These are phyloP conservation scores for Malurus alboscapulatus DNA, from an alignment of 2,113 vertebrate genomes.

Conservation along the genomic window DNA sequence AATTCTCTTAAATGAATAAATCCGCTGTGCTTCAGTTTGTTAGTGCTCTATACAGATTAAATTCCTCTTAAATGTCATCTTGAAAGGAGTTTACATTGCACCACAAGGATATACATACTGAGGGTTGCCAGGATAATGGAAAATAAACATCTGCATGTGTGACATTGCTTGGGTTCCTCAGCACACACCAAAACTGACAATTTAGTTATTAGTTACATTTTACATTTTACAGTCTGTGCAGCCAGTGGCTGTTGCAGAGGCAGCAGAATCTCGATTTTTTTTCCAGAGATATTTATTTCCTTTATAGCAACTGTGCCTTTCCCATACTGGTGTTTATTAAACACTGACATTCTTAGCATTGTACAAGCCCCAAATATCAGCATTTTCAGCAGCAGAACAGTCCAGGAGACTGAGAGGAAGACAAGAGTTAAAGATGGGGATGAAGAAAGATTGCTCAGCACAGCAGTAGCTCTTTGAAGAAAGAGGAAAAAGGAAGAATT, in stretches of 20 bases:
- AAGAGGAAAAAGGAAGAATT: not conserved
- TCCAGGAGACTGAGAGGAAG: not conserved
- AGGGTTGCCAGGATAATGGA: not conserved
- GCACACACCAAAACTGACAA: not conserved
- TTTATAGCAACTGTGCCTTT: not conserved
- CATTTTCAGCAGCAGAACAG: not conserved
- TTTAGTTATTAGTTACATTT: not conserved
- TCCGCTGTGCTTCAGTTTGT: conserved; percentile 50
- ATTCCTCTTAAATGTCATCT: conserved; percentile 37
- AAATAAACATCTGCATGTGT: not conserved
- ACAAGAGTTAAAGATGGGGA: not conserved
- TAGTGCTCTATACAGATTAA: conserved; percentile 39
- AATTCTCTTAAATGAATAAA: conserved; percentile 76
- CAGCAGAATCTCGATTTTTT: not conserved
- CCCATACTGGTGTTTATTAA: not conserved
- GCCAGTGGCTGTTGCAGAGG: not conserved
- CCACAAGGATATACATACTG: not conserved
- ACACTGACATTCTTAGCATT: not conserved
- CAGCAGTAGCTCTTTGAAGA: not conserved
- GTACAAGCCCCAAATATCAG: not conserved
- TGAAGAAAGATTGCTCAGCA: not conserved
- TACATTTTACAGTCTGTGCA: not conserved
- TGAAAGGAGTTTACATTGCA: conserved; percentile 39
- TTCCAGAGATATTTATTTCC: not conserved
- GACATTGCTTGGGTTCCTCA: not conserved